Evolutionary conservation across 1,140 invertebrate genomes (phyloP).

Genomic region (Drosophila bocqueti): DNA sequence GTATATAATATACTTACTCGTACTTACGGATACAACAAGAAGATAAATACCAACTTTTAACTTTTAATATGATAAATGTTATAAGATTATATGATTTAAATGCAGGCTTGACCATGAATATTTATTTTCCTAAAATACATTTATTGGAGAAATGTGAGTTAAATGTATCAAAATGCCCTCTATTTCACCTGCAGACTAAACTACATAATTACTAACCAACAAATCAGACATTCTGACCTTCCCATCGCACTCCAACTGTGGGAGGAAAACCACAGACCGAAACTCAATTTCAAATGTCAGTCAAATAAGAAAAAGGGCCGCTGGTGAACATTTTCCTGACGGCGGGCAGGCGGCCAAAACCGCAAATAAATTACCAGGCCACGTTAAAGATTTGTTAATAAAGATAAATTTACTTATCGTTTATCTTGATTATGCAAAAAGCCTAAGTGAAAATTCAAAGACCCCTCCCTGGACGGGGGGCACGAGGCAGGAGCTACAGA

Average conservation of each 20-base stretch:
- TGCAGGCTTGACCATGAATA: background rate
- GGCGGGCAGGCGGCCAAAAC: constrained; percentile 42
- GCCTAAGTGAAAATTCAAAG: constrained; percentile 82
- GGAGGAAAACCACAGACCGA: constrained; percentile 26
- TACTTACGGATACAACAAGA: background rate
- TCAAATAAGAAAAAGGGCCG: constrained; percentile 45
- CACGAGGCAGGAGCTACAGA: background rate
- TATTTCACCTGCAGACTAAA: background rate
- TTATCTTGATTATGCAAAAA: constrained; percentile 83
- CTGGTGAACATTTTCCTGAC: constrained; percentile 35
- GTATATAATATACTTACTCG: background rate
- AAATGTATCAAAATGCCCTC: background rate
- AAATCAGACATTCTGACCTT: constrained; percentile 25
- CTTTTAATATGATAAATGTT: no score
- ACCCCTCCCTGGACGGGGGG: constrained; percentile 17
- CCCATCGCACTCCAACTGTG: background rate
- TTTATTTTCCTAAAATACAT: background rate
- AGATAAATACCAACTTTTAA: background rate
- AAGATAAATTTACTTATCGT: constrained; percentile 84
- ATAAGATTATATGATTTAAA: no score
- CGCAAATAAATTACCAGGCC: constrained; percentile 76
- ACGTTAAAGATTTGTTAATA: constrained; percentile 83
- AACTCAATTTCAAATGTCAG: constrained; percentile 66
- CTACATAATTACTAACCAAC: constrained; percentile 36
- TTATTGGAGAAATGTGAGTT: background rate